Conservation (phyloP, 64 coral and sea anemone species). For the Porites australiensis region DNA sequence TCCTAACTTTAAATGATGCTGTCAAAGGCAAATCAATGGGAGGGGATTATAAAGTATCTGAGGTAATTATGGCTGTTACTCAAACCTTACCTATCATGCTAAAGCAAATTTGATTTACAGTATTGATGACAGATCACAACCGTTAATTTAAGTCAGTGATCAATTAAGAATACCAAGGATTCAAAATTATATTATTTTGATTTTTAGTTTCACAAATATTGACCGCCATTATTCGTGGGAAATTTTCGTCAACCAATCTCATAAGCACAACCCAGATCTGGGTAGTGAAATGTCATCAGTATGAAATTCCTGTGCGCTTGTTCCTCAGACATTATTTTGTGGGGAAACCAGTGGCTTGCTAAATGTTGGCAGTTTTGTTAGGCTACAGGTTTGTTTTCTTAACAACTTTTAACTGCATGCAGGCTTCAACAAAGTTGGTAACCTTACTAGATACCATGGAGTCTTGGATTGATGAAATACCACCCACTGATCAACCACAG, state of each 20-base stretch:
- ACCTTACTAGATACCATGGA: conserved; percentile 80
- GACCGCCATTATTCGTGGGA: too few species aligned
- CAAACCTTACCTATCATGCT: neutral
- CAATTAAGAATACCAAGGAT: too few species aligned
- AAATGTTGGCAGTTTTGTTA: too few species aligned
- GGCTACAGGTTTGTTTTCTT: neutral
- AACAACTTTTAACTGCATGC: neutral
- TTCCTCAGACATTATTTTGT: too few species aligned
- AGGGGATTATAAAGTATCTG: conserved; percentile 67
- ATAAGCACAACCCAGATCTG: too few species aligned
- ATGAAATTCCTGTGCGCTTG: too few species aligned
- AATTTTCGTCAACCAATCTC: too few species aligned
- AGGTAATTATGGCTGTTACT: conserved; percentile 56
- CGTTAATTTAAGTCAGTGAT: neutral
- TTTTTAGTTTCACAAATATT: too few species aligned
- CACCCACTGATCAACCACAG: conserved; percentile 88
- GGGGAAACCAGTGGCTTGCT: too few species aligned
- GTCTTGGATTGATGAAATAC: conserved; percentile 92
- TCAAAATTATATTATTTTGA: too few species aligned
- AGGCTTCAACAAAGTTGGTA: conserved; percentile 84
- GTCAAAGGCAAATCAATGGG: conserved; percentile 83
- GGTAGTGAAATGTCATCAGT: too few species aligned
- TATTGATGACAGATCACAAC: neutral
- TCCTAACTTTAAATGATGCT: conserved; percentile 75
- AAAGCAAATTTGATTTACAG: neutral